A percentile compares a stretch with the other conserved stretches of the same genome.
These are phyloP conservation scores for Hippopotamus amphibius DNA, from an alignment of 2,113 vertebrate species.

Conservation along the genomic window DNA sequence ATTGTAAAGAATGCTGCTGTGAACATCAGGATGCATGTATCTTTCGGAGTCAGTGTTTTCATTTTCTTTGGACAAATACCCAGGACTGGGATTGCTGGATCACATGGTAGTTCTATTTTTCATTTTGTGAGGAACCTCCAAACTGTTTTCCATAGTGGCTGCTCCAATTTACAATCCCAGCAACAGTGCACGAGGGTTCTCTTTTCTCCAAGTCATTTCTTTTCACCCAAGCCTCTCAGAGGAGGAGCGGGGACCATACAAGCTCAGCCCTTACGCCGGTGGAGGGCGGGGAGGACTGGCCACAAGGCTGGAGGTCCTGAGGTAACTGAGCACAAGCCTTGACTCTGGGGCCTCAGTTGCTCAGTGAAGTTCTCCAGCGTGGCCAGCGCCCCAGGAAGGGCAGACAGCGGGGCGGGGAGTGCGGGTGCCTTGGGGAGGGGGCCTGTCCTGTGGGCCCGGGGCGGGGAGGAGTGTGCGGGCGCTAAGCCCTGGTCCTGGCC, in stretches of 20 bases:
- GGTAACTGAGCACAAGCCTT: not conserved
- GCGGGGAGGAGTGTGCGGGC: rapidly evolving
- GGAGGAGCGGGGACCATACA: rapidly evolving
- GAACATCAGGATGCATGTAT: not conserved
- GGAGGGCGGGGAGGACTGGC: rapidly evolving
- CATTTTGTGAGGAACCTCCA: not conserved
- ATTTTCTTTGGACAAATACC: not conserved
- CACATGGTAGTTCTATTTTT: not conserved
- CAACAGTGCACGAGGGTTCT: not conserved
- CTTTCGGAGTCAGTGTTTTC: not conserved
- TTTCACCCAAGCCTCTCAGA: not conserved
- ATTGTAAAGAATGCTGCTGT: not conserved
- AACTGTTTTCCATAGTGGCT: not conserved
- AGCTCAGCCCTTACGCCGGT: rapidly evolving
- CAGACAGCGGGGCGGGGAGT: rapidly evolving
- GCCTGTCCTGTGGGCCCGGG: not conserved
- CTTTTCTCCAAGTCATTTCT: not conserved
- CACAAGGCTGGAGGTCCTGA: not conserved
- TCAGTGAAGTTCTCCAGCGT: rapidly evolving
- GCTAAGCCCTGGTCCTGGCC: rapidly evolving
- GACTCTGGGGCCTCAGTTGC: not conserved
- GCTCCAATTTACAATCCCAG: not conserved
- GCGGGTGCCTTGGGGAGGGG: rapidly evolving
- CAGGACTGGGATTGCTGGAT: not conserved
- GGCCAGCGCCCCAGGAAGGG: rapidly evolving